Percentiles rank a stretch among this genome's conserved stretches.
phyloP scores from a whole-genome alignment of 2,797 vertebrate genomes.

The Borostomias antarcticus region DNA sequence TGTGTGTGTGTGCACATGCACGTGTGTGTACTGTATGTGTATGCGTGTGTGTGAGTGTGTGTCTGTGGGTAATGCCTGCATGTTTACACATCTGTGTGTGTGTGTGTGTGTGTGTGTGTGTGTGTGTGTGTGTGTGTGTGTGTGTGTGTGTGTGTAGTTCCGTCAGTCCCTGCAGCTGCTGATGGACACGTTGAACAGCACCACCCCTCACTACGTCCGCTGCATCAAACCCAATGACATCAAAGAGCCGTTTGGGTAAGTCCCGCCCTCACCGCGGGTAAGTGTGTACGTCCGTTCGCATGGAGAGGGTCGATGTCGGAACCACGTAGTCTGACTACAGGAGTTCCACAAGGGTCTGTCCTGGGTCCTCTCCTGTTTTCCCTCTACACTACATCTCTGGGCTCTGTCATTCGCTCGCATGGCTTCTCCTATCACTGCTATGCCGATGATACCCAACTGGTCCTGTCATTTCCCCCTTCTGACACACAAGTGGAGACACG shows the following conservation, averaged over 20 bases:
- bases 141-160: slow-evolving; percentile 61
- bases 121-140: background rate
- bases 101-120: slow-evolving; percentile 2
- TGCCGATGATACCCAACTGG: too few species aligned
- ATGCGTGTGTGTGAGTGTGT: background rate
- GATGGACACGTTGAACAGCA: slow-evolving; percentile 79
- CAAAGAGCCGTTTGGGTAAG: slow-evolving; percentile 78
- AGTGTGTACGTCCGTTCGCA: slow-evolving; percentile 6
- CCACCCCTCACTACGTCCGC: slow-evolving; percentile 82
- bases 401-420: too few species aligned
- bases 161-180: slow-evolving; percentile 77
- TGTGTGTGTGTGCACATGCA: slow-evolving; percentile 1
- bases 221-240: slow-evolving; percentile 83
- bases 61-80: slow-evolving; percentile 70
- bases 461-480: too few species aligned
- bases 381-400: too few species aligned
- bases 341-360: too few species aligned
- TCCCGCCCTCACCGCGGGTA: slow-evolving; percentile 4
- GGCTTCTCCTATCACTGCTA: too few species aligned
- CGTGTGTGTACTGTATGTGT: too few species aligned
- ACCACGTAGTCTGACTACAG: too few species aligned
- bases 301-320: too few species aligned
- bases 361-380: too few species aligned
- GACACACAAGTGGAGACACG: too few species aligned
- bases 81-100: too few species aligned